Base-by-base conservation (phyloP, 2,888 invertebrate genomes). In the Stegana nigrithorax region DNA sequence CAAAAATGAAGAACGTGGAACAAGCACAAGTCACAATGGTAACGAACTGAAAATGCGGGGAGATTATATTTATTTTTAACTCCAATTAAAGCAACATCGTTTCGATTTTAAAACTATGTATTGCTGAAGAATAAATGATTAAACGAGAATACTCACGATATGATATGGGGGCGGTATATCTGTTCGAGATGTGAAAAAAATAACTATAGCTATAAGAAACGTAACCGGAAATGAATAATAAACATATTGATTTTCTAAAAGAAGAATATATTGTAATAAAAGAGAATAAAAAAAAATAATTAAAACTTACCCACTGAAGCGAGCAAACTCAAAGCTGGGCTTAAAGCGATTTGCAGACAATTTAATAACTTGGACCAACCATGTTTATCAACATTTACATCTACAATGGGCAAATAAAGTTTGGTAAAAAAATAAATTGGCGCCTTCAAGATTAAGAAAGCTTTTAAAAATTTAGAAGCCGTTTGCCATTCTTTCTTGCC, bases 321-420 rank as follows among this genome's bases (percentile, higher is more conserved):
- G 25, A 14, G 6, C 26, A 50, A 10, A 2, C 23, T 6, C 14
- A 50, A 10, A 6, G 12, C 4, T 26, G 26, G 14, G 12, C n/a
- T n/a, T 19, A 55, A 21, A 19, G 36, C 12, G 2, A 55, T 32
- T 21, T 55, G 53, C 6, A 55, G 7, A 23, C 53, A 55, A 29
- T 55, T 55, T 4, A 55, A 32, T 12, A 55, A 23, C n/a, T 55
- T 55, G 2, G 53, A 55, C 53, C 53, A 55, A 19, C 53, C 53
- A 29, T 55, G 53, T 21, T 36, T 55, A 19, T 55, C 53, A 2
- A 21, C 36, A 8, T 55, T 36, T 1, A 36, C 32, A 32, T 55
- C 53, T 1, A 55, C 53, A 19, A 32, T n/a, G 21, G 53, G 53
- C 23, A 55, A 36, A 29, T 17, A 55, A 7, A 55, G 0, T 23